Percentiles rank a stretch among this genome's conserved stretches.
These are phyloP conservation scores for Galerucella calmariensis DNA, from an alignment of 2,888 invertebrate genomes.

Conservation along the genomic window DNA sequence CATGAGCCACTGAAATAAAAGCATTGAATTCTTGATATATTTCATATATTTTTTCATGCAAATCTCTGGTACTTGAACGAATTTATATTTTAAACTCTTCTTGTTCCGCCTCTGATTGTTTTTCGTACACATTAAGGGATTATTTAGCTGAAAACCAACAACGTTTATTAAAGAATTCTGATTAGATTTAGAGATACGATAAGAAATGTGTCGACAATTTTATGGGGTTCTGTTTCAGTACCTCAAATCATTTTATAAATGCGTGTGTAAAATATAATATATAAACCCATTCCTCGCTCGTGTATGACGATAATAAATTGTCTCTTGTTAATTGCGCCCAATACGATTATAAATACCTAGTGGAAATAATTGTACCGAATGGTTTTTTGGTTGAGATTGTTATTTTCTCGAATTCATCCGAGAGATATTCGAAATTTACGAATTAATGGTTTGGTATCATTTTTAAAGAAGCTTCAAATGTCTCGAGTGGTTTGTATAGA, in stretches of 20 bases:
- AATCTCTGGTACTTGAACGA: too few species aligned
- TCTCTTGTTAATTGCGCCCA: conserved; percentile 33
- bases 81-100: background rate
- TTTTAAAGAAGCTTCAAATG: too few species aligned
- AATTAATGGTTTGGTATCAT: too few species aligned
- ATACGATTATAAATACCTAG: conserved; percentile 5
- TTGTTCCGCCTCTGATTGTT: conserved; percentile 27
- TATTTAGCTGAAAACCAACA: conserved; percentile 47
- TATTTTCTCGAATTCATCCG: background rate
- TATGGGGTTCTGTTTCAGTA: conserved; percentile 47
- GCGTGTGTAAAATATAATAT: conserved; percentile 37
- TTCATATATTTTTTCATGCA: too few species aligned
- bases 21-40: too few species aligned
- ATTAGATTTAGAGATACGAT: conserved; percentile 54
- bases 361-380: background rate
- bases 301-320: conserved; percentile 40
- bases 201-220: conserved; percentile 53
- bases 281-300: conserved; percentile 34
- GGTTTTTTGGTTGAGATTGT: background rate
- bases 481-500: background rate
- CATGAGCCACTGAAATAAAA: too few species aligned
- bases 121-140: conserved; percentile 40
- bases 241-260: conserved; percentile 45
- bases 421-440: too few species aligned
- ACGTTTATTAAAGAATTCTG: conserved; percentile 52